phyloP scores from a whole-genome alignment of 2,113 vertebrate genomes.

The Cinclus mexicanus region DNA sequence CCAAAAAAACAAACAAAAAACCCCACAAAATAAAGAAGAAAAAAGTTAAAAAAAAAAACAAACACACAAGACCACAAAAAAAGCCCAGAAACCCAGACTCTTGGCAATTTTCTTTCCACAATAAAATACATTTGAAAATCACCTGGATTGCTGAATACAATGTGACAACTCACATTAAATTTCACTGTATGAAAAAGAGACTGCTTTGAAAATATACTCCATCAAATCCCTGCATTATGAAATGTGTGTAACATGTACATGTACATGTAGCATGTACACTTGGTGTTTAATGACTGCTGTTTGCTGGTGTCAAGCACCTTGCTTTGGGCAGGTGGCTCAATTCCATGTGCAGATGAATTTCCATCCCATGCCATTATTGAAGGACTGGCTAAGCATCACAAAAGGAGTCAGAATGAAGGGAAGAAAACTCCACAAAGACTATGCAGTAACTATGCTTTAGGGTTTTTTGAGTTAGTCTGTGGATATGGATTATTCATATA shows the following conservation, averaged over 20 bases:
- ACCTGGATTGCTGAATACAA: background rate
- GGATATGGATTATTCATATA: background rate
- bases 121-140: background rate
- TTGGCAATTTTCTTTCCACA: background rate
- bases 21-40: too few relatives aligned
- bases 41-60: too few relatives aligned
- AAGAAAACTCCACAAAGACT: too few relatives aligned
- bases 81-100: too few relatives aligned
- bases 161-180: background rate
- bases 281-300: background rate
- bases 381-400: background rate
- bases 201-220: background rate
- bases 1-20: too few relatives aligned
- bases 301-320: background rate
- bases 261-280: background rate
- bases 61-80: background rate
- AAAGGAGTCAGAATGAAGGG: background rate
- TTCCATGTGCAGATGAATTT: background rate
- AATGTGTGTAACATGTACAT: background rate
- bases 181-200: background rate
- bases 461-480: rapidly evolving
- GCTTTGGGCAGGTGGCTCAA: background rate
- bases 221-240: background rate
- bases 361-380: background rate
- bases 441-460: background rate